Conservation (phyloP, 2,888 invertebrate genomes). For the Leptinotarsa peninsularis region DNA sequence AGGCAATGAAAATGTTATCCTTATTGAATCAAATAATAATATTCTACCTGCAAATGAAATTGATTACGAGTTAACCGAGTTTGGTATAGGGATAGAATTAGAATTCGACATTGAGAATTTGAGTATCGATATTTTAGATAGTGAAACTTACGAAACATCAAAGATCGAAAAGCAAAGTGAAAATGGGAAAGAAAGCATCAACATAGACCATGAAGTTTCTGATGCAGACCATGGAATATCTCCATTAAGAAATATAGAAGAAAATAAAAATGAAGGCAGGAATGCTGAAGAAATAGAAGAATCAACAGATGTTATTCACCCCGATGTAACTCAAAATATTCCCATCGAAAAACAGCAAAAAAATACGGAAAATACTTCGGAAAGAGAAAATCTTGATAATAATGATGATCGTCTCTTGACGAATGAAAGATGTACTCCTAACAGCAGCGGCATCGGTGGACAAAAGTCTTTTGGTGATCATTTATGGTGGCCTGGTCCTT, state of each 20-base stretch:
- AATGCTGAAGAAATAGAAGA: background rate
- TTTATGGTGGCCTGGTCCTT: conserved; percentile 15
- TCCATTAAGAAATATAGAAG: background rate
- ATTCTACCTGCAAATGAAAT: background rate
- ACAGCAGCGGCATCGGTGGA: conserved; percentile 3
- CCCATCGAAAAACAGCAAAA: background rate
- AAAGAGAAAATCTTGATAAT: conserved; percentile 4
- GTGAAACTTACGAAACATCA: background rate
- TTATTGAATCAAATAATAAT: background rate
- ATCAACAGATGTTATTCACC: conserved; percentile 1
- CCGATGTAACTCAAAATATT: background rate
- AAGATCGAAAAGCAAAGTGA: background rate
- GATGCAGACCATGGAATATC: background rate
- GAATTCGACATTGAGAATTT: conserved; percentile 1
- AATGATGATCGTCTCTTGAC: background rate
- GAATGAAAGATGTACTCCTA: background rate
- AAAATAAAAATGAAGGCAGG: background rate
- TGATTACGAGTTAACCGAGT: background rate
- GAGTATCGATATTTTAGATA: conserved; percentile 8
- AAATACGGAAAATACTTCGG: background rate
- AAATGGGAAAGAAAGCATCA: background rate
- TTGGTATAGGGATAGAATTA: background rate
- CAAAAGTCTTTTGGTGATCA: conserved; percentile 9
- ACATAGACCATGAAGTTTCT: background rate
- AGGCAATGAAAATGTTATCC: background rate